Base-by-base conservation (phyloP, 2,888 invertebrate species). In the Oxystoma pomonae region DNA sequence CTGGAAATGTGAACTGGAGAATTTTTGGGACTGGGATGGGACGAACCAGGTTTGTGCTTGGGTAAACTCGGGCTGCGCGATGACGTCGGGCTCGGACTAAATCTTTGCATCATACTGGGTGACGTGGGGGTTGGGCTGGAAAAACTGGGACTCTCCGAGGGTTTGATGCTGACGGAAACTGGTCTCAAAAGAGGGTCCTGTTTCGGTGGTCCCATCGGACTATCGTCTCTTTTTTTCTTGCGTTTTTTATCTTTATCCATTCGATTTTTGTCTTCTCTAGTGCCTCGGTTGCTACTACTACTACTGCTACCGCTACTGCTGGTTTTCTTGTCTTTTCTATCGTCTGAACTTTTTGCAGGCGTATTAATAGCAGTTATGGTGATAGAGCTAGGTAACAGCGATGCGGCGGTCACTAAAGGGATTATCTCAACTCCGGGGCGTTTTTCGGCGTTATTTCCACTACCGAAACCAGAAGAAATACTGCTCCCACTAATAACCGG, bases 351-450 rank as follows among this genome's bases (percentile, higher is more conserved):
- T 1, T 55, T 59, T 9, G 59, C 16, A 20, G 87, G 84, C n/a
- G n/a, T n/a, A n/a, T n/a, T n/a, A 52, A 94, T 92, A 1, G 94
- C 91, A 0, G 94, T 94, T 62, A 94, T 94, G 0, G 94, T 94
- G 63, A 94, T 92, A 0, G 93, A 92, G 73, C 90, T 90, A 9
- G 92, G 55, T 20, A 64, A 62, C 53, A 67, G 51, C 19, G 67
- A 67, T 20, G 66, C 57, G 19, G 62, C 66, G 1, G 87, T 83
- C 65, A 92, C 86, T n/a, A n/a, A n/a, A 0, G 94, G 93, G 72
- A 94, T 92, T 58, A 94, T 92, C 80, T 95, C 94, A 66, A 94
- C 92, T 1, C 90, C 91, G 9, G 90, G 88, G 21, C 35, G 12
- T n/a, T n/a, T n/a, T n/a, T n/a, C n/a, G n/a, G n/a, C n/a, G n/a